Evolutionary conservation across 2,888 invertebrate genomes (phyloP), one percentile per base, ranked within the genome.

Genomic region (Chydorus sphaericus): DNA sequence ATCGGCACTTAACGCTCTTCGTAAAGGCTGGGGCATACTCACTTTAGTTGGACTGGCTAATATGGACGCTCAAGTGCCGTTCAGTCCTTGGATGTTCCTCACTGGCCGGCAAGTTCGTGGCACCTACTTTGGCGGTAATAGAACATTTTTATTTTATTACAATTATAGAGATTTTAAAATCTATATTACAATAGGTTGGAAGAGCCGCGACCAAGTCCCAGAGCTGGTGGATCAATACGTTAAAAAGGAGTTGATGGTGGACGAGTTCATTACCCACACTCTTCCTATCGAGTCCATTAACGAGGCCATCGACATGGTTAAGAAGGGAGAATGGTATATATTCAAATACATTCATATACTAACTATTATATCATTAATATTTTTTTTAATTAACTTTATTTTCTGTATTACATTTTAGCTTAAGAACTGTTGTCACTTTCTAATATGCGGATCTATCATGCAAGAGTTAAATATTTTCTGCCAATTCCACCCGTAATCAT

Each of bases 91-190:
- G 76, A 96, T 98, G 70, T 77, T 99, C 57, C 94, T 98, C 16
- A 97, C 96, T 5, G 98, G 98, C 2, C 80, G 97, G 48, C 85
- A 86, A 1, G 99, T 98, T 98, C 90, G 86, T 69, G 92, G 92
- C 62, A 84, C 86, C 30, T 91, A 91, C 58, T 92, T 92, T 65
- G 92, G 92, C 63, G 91, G 89, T 67, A 62, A n/a, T n/a, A n/a
- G n/a, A n/a, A n/a, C n/a, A n/a, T n/a, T n/a, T n/a, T n/a, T n/a
- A n/a, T n/a, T n/a, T n/a, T n/a, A n/a, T n/a, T n/a, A n/a, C n/a
- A n/a, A n/a, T n/a, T n/a, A n/a, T n/a, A n/a, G n/a, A n/a, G n/a
- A n/a, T n/a, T n/a, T n/a, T n/a, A n/a, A n/a, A n/a, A n/a, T n/a
- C n/a, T n/a, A n/a, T n/a, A n/a, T n/a, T n/a, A n/a, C n/a, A n/a